These are phyloP conservation scores for Todiramphus chloris DNA, from an alignment of 2,113 vertebrate genomes.

Conservation along the genomic window DNA sequence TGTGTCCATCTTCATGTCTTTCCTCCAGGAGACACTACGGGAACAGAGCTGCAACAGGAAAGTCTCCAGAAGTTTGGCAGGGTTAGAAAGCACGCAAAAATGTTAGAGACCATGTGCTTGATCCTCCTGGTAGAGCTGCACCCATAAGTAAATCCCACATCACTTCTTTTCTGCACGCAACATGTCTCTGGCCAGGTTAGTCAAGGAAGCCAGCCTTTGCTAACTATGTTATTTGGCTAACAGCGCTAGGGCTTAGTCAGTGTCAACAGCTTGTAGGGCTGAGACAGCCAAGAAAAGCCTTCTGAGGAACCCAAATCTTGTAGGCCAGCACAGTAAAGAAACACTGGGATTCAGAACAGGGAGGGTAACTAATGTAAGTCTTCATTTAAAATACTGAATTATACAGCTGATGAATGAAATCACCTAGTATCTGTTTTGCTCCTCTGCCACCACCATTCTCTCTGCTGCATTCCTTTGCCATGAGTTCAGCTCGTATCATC, in stretches of 20 bases:
- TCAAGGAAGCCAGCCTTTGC: neutral
- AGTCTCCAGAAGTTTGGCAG: neutral
- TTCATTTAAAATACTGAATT: neutral
- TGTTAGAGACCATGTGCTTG: neutral
- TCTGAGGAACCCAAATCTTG: neutral
- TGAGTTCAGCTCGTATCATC: neutral
- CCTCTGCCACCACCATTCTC: neutral
- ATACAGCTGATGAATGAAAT: neutral
- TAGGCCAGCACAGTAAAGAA: neutral
- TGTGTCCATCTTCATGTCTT: neutral
- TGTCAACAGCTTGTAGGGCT: neutral
- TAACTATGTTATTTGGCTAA: neutral
- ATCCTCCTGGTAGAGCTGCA: neutral
- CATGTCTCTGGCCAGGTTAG: neutral
- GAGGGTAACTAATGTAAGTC: neutral
- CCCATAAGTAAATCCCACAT: neutral
- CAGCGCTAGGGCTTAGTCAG: neutral
- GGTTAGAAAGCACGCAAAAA: neutral
- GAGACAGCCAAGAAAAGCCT: neutral
- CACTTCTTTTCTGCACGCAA: fast-evolving
- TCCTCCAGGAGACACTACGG: neutral
- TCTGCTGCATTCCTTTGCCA: neutral
- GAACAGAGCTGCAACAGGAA: fast-evolving
- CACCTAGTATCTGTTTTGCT: neutral
- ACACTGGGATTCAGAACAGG: neutral